Base-by-base conservation (phyloP, 1,140 invertebrate genomes). In the Hylaeus volcanicus region DNA sequence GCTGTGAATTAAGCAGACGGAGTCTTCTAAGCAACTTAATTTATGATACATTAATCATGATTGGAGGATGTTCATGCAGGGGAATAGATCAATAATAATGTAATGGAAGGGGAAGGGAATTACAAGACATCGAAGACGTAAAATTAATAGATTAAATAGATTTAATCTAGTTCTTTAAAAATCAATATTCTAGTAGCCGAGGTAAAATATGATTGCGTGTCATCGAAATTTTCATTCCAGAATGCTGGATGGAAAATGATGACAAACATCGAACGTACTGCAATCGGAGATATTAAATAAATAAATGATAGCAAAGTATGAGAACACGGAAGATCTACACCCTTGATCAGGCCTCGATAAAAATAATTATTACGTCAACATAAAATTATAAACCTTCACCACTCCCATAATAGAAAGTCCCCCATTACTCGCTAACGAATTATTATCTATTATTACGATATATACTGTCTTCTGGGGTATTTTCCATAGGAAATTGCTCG, bases 1-100 rank as follows among this genome's bases (percentile, higher is more conserved):
- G 94, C 94, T 98, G 90, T 41, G 90, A 89, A 87, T 74, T 26
- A 74, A 66, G 14, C 48, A 73, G 37, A 58, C 14, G 12, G 37
- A 48, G 15, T 15, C 9, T 56, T 5, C 6, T 56, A 60, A 51
- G 45, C 26, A 5, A 74, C n/a, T n/a, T 12, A 12, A 48, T 48
- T n/a, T 0, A 26, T 3, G 1, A 1, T 5, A 26, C 0, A 3
- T 3, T 37, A 14, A n/a, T 5, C 8, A 56, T 15, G 11, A 4
- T 56, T 56, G 3, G 11, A 3, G 11, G 26, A 26, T 26, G 26
- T 26, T 26, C 26, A 26, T 26, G 26, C 26, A 26, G 26, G 26
- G 26, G 26, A 26, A 26, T 26, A 26, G 26, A 26, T 26, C 26
- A 26, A 26, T 26, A 26, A 26, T 26, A 26, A 26, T 26, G 26